Evolutionary conservation across 1,140 invertebrate species (phyloP), one percentile per base, ranked within the genome.

Genomic region (Oppia nitens): DNA sequence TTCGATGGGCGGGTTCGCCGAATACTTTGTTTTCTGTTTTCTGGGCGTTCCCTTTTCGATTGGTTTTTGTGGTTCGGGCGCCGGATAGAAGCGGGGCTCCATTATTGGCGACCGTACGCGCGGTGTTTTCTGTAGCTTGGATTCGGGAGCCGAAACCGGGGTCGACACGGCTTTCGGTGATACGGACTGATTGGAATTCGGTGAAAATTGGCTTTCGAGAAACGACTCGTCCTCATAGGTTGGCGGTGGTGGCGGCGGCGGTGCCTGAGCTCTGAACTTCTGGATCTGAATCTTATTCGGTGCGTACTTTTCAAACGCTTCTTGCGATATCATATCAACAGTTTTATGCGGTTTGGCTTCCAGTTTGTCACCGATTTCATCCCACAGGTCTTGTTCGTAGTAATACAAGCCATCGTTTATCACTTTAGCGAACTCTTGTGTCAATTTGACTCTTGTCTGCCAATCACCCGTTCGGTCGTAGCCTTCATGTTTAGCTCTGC

Each of bases 361-460:
- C 53, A 54, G 2, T 58, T 23, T 25, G 14, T 57, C 21, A 6
- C 45, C 17, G 1, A 51, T 25, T 53, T 66, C 60, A 23, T 74
- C 78, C 84, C 85, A 87, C 28, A 92, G 73, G 69, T 90, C 85
- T 67, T 92, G 85, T 73, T 98, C 93, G 69, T 97, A 98, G 68
- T 90, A 87, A 68, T 79, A 83, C 4, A 98, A 76, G 9, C 92
- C 93, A 74, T 97, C 89, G 68, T 95, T 93, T 64, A 98, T 98
- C 12, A 85, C 82, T 71, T 90, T 83, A 62, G 85, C 87, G 60
- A 95, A 74, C 68, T 97, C 92, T 72, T 94, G 85, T 6, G 85
- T 87, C 72, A 97, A 91, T 77, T 92, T 63, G 23, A 59, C 57
- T 23, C 62, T 27, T 21, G 61, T 63, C 1, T 28, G 54, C 61